A percentile compares a stretch with the other conserved stretches of the same genome.
Conservation (phyloP, 2,888 invertebrate genomes). For the Protophormia terraenovae region DNA sequence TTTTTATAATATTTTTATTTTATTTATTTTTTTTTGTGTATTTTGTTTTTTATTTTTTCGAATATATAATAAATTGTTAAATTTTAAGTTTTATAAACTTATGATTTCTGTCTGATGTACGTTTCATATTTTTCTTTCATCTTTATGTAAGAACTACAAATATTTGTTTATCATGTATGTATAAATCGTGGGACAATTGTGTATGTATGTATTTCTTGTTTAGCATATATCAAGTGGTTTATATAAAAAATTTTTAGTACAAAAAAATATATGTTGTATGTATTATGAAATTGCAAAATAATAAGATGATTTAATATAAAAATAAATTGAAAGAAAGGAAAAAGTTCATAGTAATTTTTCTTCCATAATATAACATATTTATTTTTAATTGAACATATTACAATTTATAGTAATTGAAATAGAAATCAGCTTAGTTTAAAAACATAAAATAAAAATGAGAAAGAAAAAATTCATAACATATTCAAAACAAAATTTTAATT, state of each 20-base stretch:
- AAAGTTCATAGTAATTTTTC: neutral
- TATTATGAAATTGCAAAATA: neutral
- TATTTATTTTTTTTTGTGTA: constrained; percentile 45
- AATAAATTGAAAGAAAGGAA: neutral
- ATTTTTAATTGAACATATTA: too few relatives aligned
- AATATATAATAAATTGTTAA: constrained; percentile 62
- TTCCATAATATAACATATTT: too few relatives aligned
- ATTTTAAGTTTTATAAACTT: constrained; percentile 61
- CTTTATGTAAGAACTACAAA: constrained; percentile 49
- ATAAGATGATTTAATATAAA: neutral
- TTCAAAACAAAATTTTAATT: neutral
- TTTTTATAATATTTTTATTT: constrained; percentile 25
- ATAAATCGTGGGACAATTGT: constrained; percentile 48
- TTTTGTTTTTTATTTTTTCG: constrained; percentile 48
- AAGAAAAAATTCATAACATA: neutral
- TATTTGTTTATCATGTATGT: constrained; percentile 32
- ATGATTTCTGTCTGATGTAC: constrained; percentile 45
- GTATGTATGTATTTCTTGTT: neutral
- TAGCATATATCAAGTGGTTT: constrained; percentile 31
- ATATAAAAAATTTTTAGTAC: constrained; percentile 14
- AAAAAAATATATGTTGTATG: neutral
- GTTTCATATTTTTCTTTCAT: constrained; percentile 20
- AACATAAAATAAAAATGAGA: too few relatives aligned
- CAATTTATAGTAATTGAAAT: too few relatives aligned
- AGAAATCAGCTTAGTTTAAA: neutral